Conservation (phyloP, 2,797 vertebrate genomes). For the Fratercula arctica region DNA sequence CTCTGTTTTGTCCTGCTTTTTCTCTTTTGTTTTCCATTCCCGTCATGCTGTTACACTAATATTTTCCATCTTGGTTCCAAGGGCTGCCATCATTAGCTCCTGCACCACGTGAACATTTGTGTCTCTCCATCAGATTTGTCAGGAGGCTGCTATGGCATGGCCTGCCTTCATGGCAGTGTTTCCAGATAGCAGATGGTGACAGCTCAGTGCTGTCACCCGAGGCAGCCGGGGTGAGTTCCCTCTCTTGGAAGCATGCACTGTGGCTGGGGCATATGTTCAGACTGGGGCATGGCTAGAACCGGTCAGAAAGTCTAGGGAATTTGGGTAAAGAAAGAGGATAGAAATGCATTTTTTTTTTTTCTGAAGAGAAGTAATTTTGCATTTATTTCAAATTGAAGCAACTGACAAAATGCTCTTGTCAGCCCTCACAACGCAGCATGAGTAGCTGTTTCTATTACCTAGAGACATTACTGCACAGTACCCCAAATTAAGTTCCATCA, state of each 20-base stretch:
- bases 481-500: background rate
- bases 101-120: conserved; percentile 48
- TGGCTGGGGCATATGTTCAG: background rate
- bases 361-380: background rate
- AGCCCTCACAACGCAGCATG: background rate
- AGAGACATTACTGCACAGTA: background rate
- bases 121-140: conserved; percentile 19
- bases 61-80: conserved; percentile 67
- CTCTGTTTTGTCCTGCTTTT: background rate
- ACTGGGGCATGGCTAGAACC: background rate
- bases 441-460: background rate
- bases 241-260: background rate
- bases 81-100: conserved; percentile 43
- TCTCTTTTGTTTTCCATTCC: conserved; percentile 48
- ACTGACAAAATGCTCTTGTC: background rate
- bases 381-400: background rate
- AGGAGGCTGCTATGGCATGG: conserved; percentile 18
- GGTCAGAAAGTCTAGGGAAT: background rate
- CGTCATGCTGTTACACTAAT: conserved; percentile 59
- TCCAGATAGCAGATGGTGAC: conserved; percentile 59
- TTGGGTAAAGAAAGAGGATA: background rate
- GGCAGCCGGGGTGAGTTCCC: conserved; percentile 10
- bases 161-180: conserved; percentile 54
- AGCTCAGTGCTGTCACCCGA: background rate
- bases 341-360: accelerated